Base-by-base conservation (phyloP, 2,888 invertebrate genomes). In the Agonopterix subpropinquella region DNA sequence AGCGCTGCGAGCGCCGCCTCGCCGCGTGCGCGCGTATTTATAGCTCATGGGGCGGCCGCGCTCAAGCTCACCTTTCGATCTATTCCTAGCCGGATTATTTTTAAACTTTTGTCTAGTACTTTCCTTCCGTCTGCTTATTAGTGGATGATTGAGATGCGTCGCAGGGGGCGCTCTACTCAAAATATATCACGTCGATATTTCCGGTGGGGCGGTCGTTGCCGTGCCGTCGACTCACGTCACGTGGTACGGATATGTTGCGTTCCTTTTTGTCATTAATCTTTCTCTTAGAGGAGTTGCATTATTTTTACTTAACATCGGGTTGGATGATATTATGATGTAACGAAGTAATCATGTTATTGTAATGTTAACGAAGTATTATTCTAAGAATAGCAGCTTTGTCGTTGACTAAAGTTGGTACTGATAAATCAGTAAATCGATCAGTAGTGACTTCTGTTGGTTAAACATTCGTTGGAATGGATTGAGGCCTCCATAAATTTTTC, bases 31-130 rank as follows among this genome's bases (percentile, higher is more conserved):
- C 64, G 13, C 11, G 28, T 42, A 42, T 85, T 86, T 84, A 73
- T 85, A 84, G 70, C 73, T 61, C 69, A 73, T 77, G 80, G 80
- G 82, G 83, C 84, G 80, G 77, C 73, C 77, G 74, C 77, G 79
- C 74, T 73, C 70, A 77, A 82, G 83, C 86, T 85, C 86, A 86
- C 87, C 87, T 87, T 84, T 84, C 85, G 73, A 72, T 83, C 84
- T 87, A 87, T 87, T 88, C 73, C 73, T 75, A 77, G 69, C 71
- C 51, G 61, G 54, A 62, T 79, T 86, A 84, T 82, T 84, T 83
- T 80, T 86, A 86, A 81, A 86, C 85, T 81, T 86, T 85, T 87
- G 86, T 87, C 86, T 87, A 82, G 85, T 75, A 81, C 85, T 84
- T 83, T 84, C 80, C 85, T 85, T 84, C 83, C 83, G 81, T 75